phyloP scores from a whole-genome alignment of 2,797 vertebrate genomes.

The Cyprinella venusta region DNA sequence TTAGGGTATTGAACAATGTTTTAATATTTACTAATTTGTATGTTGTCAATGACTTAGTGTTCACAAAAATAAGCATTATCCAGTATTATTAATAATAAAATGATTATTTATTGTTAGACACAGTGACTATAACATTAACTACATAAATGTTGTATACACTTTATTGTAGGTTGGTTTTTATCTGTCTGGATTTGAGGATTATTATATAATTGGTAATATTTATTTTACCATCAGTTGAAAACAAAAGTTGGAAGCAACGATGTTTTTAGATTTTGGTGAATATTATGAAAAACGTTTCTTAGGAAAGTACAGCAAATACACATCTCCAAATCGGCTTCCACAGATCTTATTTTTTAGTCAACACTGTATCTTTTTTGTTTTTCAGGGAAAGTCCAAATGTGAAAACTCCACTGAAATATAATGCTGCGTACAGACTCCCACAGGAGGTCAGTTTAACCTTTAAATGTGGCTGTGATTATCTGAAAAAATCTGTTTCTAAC shows the following conservation, averaged over 20 bases:
- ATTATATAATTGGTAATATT: background rate
- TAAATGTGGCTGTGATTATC: background rate
- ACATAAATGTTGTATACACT: background rate
- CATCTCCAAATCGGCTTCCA: background rate
- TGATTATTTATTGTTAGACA: background rate
- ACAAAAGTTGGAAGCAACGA: background rate
- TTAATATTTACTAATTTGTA: background rate
- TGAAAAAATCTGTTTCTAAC: background rate
- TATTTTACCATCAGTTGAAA: background rate
- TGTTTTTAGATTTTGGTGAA: background rate
- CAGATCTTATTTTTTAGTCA: background rate
- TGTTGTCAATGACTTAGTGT: background rate
- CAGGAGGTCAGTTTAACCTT: slow-evolving; percentile 78
- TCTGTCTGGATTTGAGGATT: background rate
- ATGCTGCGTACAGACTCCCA: slow-evolving; percentile 83
- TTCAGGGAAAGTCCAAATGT: slow-evolving; percentile 77
- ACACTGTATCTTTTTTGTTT: background rate
- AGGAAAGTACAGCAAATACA: background rate
- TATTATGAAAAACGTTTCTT: background rate
- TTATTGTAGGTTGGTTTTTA: background rate
- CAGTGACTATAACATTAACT: background rate
- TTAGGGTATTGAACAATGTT: background rate
- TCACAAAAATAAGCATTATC: background rate
- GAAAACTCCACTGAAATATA: slow-evolving; percentile 78
- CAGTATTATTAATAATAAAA: background rate